Conservation (phyloP, 92 coral and sea anemone genomes). For the Bergia puertoricense region DNA sequence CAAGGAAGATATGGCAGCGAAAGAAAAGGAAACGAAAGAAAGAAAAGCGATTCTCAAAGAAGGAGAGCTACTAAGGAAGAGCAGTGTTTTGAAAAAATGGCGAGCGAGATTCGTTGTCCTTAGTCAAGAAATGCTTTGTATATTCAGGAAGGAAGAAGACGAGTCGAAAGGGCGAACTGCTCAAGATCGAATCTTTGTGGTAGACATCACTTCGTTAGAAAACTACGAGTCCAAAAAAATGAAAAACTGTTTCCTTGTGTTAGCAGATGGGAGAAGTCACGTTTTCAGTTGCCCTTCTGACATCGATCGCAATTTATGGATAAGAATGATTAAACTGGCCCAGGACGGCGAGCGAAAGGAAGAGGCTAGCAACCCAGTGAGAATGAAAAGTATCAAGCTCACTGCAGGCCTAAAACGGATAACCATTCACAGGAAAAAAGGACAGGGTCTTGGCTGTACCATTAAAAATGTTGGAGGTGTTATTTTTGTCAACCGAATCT, state of each 20-base stretch:
- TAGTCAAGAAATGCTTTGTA: constrained; percentile 84
- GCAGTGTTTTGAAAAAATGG: constrained; percentile 90
- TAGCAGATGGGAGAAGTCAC: constrained; percentile 81
- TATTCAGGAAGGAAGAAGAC: constrained; percentile 92
- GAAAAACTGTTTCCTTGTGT: constrained; percentile 79
- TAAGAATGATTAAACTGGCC: constrained; percentile 70
- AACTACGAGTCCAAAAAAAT: constrained; percentile 85
- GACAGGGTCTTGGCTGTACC: constrained; percentile 89
- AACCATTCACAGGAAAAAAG: constrained; percentile 76
- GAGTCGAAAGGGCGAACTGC: constrained; percentile 79
- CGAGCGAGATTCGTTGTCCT: constrained; percentile 79
- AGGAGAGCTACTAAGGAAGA: constrained; percentile 82
- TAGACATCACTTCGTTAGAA: constrained; percentile 81
- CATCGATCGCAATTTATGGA: constrained; percentile 81
- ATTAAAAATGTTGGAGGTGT: constrained; percentile 95
- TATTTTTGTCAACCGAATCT: constrained; percentile 90
- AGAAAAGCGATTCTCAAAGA: constrained; percentile 70
- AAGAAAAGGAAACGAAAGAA: constrained; percentile 36
- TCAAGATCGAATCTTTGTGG: constrained; percentile 85
- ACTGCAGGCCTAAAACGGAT: constrained; percentile 87
- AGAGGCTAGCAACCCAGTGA: constrained; percentile 87
- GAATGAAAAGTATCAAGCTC: constrained; percentile 84
- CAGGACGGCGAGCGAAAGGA: constrained; percentile 73
- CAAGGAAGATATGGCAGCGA: constrained; percentile 11
- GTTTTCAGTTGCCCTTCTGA: constrained; percentile 80